Conservation (phyloP, 2,888 invertebrate species). For the Drosophila mayaguana region DNA sequence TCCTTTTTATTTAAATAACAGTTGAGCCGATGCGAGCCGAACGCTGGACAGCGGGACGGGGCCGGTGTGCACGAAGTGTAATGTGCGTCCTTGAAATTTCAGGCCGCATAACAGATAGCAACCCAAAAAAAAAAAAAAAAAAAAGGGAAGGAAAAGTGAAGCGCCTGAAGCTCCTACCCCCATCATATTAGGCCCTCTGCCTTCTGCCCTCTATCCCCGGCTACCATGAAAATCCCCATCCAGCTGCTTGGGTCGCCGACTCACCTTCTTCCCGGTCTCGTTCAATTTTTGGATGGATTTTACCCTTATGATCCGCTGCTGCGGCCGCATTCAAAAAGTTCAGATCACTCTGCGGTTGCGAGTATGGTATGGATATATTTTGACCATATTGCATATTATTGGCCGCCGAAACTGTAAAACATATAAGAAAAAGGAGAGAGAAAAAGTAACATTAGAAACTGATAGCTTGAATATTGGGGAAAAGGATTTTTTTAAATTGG, state of each 20-base stretch:
- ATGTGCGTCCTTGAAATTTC: conserved; percentile 75
- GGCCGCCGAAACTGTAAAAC: conserved; percentile 83
- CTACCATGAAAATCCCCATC: conserved; percentile 4
- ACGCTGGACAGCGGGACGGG: conserved; percentile 1
- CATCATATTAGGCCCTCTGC: background rate
- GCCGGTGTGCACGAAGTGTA: conserved; percentile 65
- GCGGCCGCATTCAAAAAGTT: conserved; percentile 85
- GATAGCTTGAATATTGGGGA: background rate
- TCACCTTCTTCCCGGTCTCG: conserved; percentile 86
- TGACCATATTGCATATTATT: conserved; percentile 86
- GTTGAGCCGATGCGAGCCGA: conserved; percentile 35
- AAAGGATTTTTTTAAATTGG: background rate
- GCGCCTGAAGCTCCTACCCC: background rate
- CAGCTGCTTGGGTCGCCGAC: conserved; percentile 53
- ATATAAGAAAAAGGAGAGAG: background rate
- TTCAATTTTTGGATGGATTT: conserved; percentile 86
- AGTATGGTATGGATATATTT: conserved; percentile 85
- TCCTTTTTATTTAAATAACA: conserved; percentile 54
- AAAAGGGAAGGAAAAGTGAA: conserved; percentile 15
- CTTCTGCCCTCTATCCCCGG: background rate
- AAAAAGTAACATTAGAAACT: background rate
- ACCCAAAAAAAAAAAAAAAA: conserved; percentile 20
- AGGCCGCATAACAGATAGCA: conserved; percentile 63
- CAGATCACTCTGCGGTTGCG: conserved; percentile 85
- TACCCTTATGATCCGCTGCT: conserved; percentile 85